Evolutionary conservation across 1,140 invertebrate genomes (phyloP).

Genomic region (Oreohelix idahoensis): DNA sequence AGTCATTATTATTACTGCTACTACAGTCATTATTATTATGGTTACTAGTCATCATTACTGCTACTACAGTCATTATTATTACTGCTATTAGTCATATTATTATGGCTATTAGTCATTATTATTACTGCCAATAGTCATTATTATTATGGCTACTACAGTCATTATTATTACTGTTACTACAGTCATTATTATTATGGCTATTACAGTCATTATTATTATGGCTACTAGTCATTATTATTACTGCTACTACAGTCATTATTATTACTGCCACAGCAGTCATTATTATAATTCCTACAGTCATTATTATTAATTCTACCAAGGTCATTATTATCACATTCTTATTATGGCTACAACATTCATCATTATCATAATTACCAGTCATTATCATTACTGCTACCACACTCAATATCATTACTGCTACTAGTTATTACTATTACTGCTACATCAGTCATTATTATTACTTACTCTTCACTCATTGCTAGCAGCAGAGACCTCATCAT

Average conservation of each 20-base stretch:
- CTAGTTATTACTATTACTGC: no score
- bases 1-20: neutral
- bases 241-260: neutral
- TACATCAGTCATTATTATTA: neutral
- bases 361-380: neutral
- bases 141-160: neutral
- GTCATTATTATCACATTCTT: neutral
- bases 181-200: neutral
- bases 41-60: neutral
- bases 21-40: neutral
- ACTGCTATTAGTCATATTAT: neutral
- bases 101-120: neutral
- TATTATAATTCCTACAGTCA: neutral
- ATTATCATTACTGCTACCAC: no score
- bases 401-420: neutral
- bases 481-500: neutral
- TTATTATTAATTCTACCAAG: neutral
- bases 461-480: conserved; percentile 12
- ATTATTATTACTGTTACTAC: neutral
- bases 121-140: neutral
- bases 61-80: neutral
- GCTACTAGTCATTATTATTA: neutral
- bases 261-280: no score
- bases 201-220: neutral
- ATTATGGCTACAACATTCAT: neutral